Evolutionary conservation across 2,888 invertebrate genomes (phyloP).

Genomic region (Tenthredo mesomela): DNA sequence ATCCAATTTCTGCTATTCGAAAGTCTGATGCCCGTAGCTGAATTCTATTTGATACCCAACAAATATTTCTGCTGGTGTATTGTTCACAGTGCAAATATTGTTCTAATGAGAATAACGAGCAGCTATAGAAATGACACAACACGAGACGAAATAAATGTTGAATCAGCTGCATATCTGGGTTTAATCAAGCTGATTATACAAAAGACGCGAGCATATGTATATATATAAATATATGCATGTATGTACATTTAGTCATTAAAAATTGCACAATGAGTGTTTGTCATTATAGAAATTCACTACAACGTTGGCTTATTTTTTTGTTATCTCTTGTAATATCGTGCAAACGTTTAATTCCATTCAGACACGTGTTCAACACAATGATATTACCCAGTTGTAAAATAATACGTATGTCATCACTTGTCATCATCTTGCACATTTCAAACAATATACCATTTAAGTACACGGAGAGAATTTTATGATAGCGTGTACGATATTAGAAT

Average conservation of each 20-base stretch:
- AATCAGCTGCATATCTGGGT: neutral
- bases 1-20: neutral
- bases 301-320: neutral
- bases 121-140: neutral
- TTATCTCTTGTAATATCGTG: neutral
- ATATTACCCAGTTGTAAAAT: neutral
- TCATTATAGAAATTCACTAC: neutral
- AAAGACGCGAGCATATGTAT: neutral
- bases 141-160: neutral
- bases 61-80: neutral
- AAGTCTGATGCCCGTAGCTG: neutral
- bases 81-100: neutral
- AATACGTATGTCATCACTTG: neutral
- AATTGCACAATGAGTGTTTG: neutral
- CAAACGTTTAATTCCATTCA: neutral
- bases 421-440: neutral
- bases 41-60: neutral
- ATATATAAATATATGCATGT: neutral
- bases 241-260: neutral
- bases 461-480: too few relatives aligned
- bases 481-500: too few relatives aligned
- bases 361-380: neutral
- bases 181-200: neutral
- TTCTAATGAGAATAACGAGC: neutral
- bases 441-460: neutral